Base-by-base conservation (phyloP, 2,888 invertebrate genomes). In the Oligia latruncula region DNA sequence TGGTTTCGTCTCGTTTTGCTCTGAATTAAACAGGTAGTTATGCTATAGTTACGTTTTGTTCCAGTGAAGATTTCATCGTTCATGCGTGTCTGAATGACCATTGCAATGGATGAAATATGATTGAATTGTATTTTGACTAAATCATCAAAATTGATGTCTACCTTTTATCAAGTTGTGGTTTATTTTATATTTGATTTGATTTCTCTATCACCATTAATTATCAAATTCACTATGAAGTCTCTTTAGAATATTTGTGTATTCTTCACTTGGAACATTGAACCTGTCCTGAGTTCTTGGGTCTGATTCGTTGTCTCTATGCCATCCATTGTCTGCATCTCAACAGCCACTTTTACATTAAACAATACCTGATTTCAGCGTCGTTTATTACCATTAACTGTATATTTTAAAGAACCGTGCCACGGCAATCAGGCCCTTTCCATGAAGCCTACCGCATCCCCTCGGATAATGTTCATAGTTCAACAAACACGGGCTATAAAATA, bases 1-100 rank as follows among this genome's bases (percentile, higher is more conserved):
- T 87, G 77, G 80, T 89, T 87, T 88, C 82, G 82, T 90, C 90
- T 89, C 88, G 86, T 88, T 90, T 91, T 86, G 85, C 75, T 84
- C 70, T 79, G 79, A 83, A 86, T 85, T 90, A 83, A 84, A 85
- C 84, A 84, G 74, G 84, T 86, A 88, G 86, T 87, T 87, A 77
- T 77, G 68, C n/a, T 67, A 84, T 86, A 74, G 80, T 80, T 85
- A 80, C 77, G 78, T 86, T 83, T 81, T 72, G 77, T 80, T 82
- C 64, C 62, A 65, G 71, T 79, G 55, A 29, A 43, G 67, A 71
- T 75, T 79, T 84, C 20, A 62, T 79, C 17, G 20, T 40, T 85
- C 68, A 72, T 82, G 86, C 79, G 60, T 68, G 62, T 72, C 78
- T 64, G 55, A 55, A 35, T 71, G n/a, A 52, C 6, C 55, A 46